A percentile compares a stretch with the other conserved stretches of the same genome.
phyloP scores from a whole-genome alignment of 1,140 invertebrate species.

The Anoplophora glabripennis region DNA sequence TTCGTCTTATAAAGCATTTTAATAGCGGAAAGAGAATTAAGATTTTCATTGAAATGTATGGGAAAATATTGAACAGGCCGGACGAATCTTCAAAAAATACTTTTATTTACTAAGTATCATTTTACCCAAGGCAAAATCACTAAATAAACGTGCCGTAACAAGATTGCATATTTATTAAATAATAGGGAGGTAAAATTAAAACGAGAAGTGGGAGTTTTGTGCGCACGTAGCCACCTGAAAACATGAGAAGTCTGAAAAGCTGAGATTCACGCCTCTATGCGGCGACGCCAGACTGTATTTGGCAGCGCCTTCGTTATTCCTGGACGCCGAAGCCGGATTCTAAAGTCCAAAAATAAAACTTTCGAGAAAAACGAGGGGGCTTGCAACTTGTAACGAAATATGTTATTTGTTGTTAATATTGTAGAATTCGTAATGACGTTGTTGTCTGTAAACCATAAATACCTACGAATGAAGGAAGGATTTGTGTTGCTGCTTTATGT shows the following conservation, averaged over 20 bases:
- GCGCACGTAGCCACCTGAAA: conserved; percentile 1
- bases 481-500: no score
- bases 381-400: background rate
- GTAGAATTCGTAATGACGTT: background rate
- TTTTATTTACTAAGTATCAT: background rate
- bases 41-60: no score
- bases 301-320: conserved; percentile 38
- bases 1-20: no score
- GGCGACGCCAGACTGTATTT: conserved; percentile 42
- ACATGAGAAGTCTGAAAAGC: conserved; percentile 7
- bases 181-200: background rate
- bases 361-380: conserved; percentile 20
- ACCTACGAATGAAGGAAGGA: no score
- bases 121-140: background rate
- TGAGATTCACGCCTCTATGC: conserved; percentile 33
- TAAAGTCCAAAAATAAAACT: conserved; percentile 35
- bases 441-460: background rate
- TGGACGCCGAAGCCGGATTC: conserved; percentile 24
- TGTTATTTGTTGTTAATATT: background rate
- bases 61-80: background rate
- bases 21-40: no score
- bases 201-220: background rate
- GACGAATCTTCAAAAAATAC: background rate
- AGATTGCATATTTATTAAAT: background rate
- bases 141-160: no score